Evolutionary conservation across 2,113 vertebrate species (phyloP).

Genomic region (Chaetorhynchus papuensis): DNA sequence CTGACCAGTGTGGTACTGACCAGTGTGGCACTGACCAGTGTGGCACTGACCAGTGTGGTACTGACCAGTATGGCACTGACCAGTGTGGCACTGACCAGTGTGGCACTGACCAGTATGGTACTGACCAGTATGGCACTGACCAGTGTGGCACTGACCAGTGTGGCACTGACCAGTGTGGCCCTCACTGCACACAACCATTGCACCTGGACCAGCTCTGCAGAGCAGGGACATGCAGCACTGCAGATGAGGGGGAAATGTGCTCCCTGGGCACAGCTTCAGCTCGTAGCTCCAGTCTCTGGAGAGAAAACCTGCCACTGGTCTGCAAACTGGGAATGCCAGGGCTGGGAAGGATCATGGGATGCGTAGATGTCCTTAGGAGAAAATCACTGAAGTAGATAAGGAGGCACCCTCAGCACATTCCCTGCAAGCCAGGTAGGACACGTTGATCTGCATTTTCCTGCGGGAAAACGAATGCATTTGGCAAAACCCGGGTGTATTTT

Average conservation of each 20-base stretch:
- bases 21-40: too few relatives aligned
- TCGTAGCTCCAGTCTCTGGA: neutral
- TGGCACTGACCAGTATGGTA: neutral
- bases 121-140: neutral
- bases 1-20: too few relatives aligned
- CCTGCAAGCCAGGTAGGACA: neutral
- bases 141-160: neutral
- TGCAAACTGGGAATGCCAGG: neutral
- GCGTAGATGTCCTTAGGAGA: neutral
- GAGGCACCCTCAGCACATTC: neutral
- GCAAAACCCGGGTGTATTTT: neutral
- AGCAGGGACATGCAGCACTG: neutral
- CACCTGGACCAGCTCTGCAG: neutral
- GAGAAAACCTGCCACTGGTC: neutral
- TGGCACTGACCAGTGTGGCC: too few relatives aligned
- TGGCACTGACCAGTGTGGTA: too few relatives aligned
- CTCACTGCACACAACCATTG: rapidly evolving
- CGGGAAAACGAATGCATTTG: neutral
- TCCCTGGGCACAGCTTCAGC: neutral
- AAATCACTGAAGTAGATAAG: neutral
- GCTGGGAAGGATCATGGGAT: neutral
- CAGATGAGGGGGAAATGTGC: neutral
- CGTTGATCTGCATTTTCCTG: neutral
- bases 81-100: too few relatives aligned
- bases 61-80: too few relatives aligned